Evolutionary conservation across 2,888 invertebrate genomes (phyloP), one percentile per base, ranked within the genome.

Genomic region (Gandaritis pyraliata): DNA sequence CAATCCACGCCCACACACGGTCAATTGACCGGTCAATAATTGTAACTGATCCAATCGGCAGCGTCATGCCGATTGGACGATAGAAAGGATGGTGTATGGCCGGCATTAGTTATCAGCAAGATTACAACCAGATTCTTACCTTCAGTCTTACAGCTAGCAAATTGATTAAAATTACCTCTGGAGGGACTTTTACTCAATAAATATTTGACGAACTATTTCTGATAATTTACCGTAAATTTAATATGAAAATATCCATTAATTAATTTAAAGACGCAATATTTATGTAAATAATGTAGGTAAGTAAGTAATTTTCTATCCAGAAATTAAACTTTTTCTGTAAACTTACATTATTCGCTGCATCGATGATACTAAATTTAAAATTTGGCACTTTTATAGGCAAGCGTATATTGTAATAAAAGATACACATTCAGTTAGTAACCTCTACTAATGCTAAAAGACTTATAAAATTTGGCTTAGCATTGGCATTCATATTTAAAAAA

Each of bases 91-190:
- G n/a, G n/a, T n/a, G n/a, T n/a, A n/a, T n/a, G n/a, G n/a, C n/a
- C n/a, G n/a, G n/a, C n/a, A n/a, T n/a, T 30, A 13, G 13, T 23
- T 39, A 51, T 46, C 18, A 43, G 55, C 23, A 55, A 61, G 69
- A 75, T 75, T 18, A 77, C 65, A 64, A 76, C 75, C 54, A 46
- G 38, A 47, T 54, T 29, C 38, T 38, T 82, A 86, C 81, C 81
- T 78, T 90, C 88, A 90, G 90, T 90, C 91, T 90, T 91, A 90
- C 78, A 79, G 85, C 89, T 90, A 91, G 78, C 87, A 81, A 87
- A 87, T 84, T 86, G 83, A 86, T 86, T 84, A 82, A 82, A 84
- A 84, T 77, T 85, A 83, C 85, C 70, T 85, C 76, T 90, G 90
- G 91, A 90, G 89, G 91, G 90, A 91, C 75, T 90, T 88, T 78